Base-by-base conservation (phyloP, 2,113 vertebrate genomes). In the Rostratula benghalensis region DNA sequence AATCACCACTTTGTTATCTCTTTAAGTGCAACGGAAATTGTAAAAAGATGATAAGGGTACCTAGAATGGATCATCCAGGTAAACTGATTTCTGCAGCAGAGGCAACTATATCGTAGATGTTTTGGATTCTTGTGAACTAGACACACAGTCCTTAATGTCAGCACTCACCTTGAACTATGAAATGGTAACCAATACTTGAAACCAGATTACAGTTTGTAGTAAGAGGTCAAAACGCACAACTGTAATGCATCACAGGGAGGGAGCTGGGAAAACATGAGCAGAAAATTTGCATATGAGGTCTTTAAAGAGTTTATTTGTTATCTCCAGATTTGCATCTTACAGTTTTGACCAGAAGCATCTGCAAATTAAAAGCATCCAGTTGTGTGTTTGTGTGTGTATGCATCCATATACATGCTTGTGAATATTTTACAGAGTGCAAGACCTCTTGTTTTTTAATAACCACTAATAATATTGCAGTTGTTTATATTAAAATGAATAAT, bases 401-500 rank as follows among this genome's bases (percentile, higher is more conserved):
- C 41, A 70, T 28, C 12, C 71, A 12, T 51, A 59, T 33, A 48
- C 19, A 25, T 76, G 25, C 0, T 1, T 48, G 39, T 35, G 71
- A 87, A 51, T 81, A 70, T 77, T 90, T 94, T 37, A 54, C n/a
- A 53, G 35, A 83, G 73, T 39, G 12, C 53, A 87, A 83, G 80
- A 85, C 22, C 33, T 93, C 65, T 46, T 96, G 45, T 73, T 93
- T 91, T 90, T 79, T 83, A 80, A 83, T 83, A 27, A 35, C 54
- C 75, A 37, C 48, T 61, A 53, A 76, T 91, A 68, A 87, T 76
- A 48, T 59, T 82, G 39, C 61, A 45, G n/a, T 91, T 91, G 81
- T 87, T 96, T 93, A 41, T 94, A 83, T 94, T 82, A 90, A 79
- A 89, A 75, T 79, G 8, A 94, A 84, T 78, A 75, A 64, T 79